phyloP scores from a whole-genome alignment of 2,888 invertebrate genomes.

The Petrophora chlorosata region DNA sequence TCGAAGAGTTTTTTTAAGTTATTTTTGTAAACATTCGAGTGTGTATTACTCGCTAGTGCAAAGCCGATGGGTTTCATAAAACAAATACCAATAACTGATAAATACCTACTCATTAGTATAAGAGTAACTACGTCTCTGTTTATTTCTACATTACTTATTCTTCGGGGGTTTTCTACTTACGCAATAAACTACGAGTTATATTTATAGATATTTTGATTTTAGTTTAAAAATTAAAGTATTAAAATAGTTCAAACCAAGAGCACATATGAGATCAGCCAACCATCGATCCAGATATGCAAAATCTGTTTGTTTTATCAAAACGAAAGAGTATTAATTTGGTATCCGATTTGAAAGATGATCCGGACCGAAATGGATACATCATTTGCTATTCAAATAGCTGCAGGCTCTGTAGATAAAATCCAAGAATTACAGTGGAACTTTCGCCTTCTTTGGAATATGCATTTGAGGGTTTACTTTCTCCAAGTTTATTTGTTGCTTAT shows the following conservation, averaged over 20 bases:
- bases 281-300: slow-evolving; percentile 74
- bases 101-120: no score
- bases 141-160: no score
- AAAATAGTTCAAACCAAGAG: slow-evolving; percentile 42
- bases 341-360: slow-evolving; percentile 69
- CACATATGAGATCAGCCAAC: slow-evolving; percentile 55
- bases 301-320: slow-evolving; percentile 76
- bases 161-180: no score
- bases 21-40: no score
- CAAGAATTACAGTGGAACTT: slow-evolving; percentile 17
- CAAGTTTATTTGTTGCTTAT: not conserved
- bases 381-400: slow-evolving; percentile 79
- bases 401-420: slow-evolving; percentile 50
- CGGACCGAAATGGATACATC: slow-evolving; percentile 65
- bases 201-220: not conserved
- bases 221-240: slow-evolving; percentile 45
- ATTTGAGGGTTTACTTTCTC: slow-evolving; percentile 4
- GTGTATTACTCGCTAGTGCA: no score
- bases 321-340: slow-evolving; percentile 72
- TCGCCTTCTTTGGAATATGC: slow-evolving; percentile 15
- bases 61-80: no score
- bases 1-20: no score
- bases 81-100: no score
- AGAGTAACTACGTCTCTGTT: no score
- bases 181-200: no score